Conservation (phyloP, 2,113 vertebrate genomes). For the Actenoides lindsayi region DNA sequence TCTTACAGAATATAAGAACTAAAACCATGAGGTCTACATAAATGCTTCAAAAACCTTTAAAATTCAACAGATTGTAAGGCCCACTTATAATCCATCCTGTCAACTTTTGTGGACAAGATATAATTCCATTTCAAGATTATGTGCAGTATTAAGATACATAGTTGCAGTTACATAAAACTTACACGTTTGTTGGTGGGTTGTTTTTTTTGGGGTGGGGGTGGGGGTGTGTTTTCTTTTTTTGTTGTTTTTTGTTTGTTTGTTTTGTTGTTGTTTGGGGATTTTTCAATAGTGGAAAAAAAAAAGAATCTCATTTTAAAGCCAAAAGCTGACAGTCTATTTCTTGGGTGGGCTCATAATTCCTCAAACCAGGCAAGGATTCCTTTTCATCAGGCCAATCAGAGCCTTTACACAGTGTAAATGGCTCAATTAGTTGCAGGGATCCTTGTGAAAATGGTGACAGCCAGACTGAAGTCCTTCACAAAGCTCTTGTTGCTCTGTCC, state of each 20-base stretch:
- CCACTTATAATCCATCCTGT: neutral
- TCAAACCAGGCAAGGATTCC: neutral
- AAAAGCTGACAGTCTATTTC: neutral
- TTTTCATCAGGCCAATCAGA: neutral
- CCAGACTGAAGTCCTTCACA: neutral
- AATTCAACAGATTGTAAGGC: neutral
- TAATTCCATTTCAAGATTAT: neutral
- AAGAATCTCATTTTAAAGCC: neutral
- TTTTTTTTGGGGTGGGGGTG: too few species aligned
- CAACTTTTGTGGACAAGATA: neutral
- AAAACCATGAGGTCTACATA: accelerated
- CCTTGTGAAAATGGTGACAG: accelerated
- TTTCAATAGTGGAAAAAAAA: neutral
- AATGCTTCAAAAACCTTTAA: neutral
- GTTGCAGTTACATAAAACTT: neutral
- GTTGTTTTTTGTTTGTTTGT: neutral
- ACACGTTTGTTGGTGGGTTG: too few species aligned
- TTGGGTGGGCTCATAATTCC: neutral
- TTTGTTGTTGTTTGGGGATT: too few species aligned
- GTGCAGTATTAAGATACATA: neutral
- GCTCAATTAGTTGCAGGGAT: neutral
- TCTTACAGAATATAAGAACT: neutral
- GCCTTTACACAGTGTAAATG: neutral
- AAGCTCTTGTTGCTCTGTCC: neutral
- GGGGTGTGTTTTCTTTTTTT: too few species aligned